Base-by-base conservation (phyloP, 2,888 invertebrate genomes). In the Ornithoptera priamus region DNA sequence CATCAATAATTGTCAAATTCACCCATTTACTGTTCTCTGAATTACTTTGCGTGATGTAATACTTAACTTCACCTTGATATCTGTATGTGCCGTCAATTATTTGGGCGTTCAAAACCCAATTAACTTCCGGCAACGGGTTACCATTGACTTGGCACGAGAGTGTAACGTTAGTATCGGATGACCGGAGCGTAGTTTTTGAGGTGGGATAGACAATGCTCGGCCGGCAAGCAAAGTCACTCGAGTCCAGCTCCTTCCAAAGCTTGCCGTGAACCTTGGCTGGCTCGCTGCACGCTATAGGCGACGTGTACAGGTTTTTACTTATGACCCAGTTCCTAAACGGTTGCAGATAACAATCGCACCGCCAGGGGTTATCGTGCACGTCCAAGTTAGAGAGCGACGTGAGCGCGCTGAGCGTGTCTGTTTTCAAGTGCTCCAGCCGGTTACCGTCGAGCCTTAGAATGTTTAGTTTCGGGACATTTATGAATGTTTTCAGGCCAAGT, bases 281-380 rank as follows among this genome's bases (percentile, higher is more conserved):
- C 75, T 95, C 95, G 7, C 93, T 89, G 81, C 97, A 97, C 50
- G 94, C 93, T 53, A 97, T 96, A 1, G 96, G 95, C 24, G 94
- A 93, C 0, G 96, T 95, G 78, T 97, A 96, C 22, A 97, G 89
- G 67, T 96, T 96, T 72, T 94, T 94, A 71, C 94, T 93, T 15
- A 96, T 94, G 18, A 95, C 94, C 94, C 96, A 97, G 79, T 96
- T 95, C 62, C 97, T 94, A 75, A 98, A 96, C 22, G 94, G 94
- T 79, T 96, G 95, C 67, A 98, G 89, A 73, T 95, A 94, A 80
- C 98, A 98, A 81, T 98, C 97, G 81, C 98, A 98, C 72, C 95
- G 94, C 98, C 98, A 98, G 0, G 96, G 96, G 83, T 98, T 98
- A 72, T 95, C 95, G 73, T 95, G 94, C 1, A 98, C 92, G 68